These are phyloP conservation scores for Ammodytes marinus DNA, from an alignment of 2,113 vertebrate genomes.

Conservation along the genomic window DNA sequence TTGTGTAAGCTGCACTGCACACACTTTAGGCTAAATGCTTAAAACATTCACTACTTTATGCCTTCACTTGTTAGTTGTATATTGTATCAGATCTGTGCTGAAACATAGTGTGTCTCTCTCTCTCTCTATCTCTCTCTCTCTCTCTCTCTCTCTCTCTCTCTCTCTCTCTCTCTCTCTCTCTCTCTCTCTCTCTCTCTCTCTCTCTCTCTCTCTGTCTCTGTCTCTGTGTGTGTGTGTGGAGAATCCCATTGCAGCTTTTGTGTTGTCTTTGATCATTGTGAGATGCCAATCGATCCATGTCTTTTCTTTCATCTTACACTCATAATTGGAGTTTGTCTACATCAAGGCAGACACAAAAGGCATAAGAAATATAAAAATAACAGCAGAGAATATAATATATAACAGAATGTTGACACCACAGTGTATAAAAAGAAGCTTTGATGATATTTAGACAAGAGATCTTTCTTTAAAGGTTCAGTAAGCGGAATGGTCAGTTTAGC, in stretches of 20 bases:
- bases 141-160: too few relatives aligned
- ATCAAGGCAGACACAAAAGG: not conserved
- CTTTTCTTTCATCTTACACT: constrained; percentile 34
- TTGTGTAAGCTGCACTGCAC: not conserved
- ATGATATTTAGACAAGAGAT: constrained; percentile 3
- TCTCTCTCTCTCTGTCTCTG: too few relatives aligned
- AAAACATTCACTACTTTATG: too few relatives aligned
- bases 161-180: too few relatives aligned
- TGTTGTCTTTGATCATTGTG: constrained; percentile 30
- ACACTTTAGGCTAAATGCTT: too few relatives aligned
- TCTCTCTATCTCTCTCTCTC: too few relatives aligned
- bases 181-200: too few relatives aligned
- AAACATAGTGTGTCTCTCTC: too few relatives aligned
- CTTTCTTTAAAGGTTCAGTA: not conserved
- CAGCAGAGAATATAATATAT: not conserved
- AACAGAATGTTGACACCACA: not conserved
- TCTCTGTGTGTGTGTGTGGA: not conserved
- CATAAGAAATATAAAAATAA: not conserved
- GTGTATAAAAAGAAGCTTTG: not conserved
- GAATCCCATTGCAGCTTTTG: not conserved
- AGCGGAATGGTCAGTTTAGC: too few relatives aligned
- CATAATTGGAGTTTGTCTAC: constrained; percentile 17
- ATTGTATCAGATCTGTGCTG: too few relatives aligned
- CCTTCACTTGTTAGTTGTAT: too few relatives aligned
- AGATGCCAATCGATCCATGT: not conserved